Evolutionary conservation across 1,140 invertebrate genomes (phyloP).

Genomic region (Pseudomyrmex pallidus): DNA sequence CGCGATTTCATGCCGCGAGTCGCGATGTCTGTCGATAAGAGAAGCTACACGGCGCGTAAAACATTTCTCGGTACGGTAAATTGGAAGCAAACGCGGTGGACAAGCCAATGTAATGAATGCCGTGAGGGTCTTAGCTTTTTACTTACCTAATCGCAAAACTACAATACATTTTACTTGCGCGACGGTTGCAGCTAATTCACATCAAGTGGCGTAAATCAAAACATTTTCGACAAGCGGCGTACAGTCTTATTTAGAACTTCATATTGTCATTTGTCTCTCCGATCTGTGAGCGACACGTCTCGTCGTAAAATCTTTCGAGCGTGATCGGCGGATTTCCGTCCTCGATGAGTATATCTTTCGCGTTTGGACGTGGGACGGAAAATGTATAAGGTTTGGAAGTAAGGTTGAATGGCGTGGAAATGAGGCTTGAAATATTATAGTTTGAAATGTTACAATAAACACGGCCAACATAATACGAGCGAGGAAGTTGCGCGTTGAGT

Average conservation of each 20-base stretch:
- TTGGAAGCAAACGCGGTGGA: constrained; percentile 17
- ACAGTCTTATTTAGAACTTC: neutral
- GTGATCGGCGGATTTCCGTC: neutral
- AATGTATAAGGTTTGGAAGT: neutral
- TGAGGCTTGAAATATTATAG: constrained; percentile 67
- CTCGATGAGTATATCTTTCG: too few species aligned
- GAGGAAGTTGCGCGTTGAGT: constrained; percentile 54
- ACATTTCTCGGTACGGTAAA: neutral
- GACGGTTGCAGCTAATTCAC: neutral
- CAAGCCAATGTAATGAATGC: constrained; percentile 6
- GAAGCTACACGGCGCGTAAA: constrained; percentile 19
- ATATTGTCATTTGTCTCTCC: neutral
- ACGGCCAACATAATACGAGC: neutral
- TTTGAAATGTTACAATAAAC: constrained; percentile 49
- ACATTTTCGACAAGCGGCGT: too few species aligned
- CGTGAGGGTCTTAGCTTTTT: neutral
- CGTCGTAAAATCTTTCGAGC: neutral
- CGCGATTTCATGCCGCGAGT: constrained; percentile 28
- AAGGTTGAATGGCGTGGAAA: constrained; percentile 62
- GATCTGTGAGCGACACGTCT: neutral
- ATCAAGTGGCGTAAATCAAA: neutral
- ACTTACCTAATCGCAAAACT: neutral
- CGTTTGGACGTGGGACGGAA: constrained; percentile 45
- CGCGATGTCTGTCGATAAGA: constrained; percentile 56
- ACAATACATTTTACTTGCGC: neutral